Evolutionary conservation across 1,140 invertebrate genomes (phyloP).

Genomic region (Polyergus mexicanus): DNA sequence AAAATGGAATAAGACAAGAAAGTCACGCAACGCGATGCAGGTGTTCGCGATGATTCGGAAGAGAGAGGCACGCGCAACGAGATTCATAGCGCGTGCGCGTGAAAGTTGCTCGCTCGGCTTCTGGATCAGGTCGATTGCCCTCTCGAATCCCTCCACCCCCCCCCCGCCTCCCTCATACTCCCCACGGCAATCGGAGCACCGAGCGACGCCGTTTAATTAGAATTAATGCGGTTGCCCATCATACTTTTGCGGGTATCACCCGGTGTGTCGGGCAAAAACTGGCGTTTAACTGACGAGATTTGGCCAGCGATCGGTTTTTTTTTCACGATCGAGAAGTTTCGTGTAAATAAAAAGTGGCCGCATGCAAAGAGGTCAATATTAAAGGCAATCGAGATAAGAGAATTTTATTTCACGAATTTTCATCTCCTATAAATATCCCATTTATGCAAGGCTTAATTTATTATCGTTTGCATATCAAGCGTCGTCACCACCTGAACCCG

Average conservation of each 20-base stretch:
- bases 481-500: slow-evolving; percentile 72
- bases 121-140: slow-evolving; percentile 57
- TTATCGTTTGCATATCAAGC: slow-evolving; percentile 53
- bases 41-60: slow-evolving; percentile 66
- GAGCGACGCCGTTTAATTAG: slow-evolving; percentile 75
- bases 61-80: slow-evolving; percentile 77
- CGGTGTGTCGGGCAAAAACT: slow-evolving; percentile 22
- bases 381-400: not conserved
- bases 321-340: not conserved
- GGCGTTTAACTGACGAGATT: slow-evolving; percentile 34
- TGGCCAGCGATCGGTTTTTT: not conserved
- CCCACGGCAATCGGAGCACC: slow-evolving; percentile 40
- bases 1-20: no score
- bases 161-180: not conserved
- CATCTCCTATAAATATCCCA: not conserved
- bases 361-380: not conserved
- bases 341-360: not conserved
- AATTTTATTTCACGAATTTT: not conserved
- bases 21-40: slow-evolving; percentile 76
- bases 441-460: not conserved
- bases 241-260: slow-evolving; percentile 16
- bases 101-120: slow-evolving; percentile 72
- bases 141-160: not conserved
- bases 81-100: slow-evolving; percentile 78
- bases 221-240: slow-evolving; percentile 78